These are phyloP conservation scores for Phylloscopus collybita DNA, from an alignment of 2,797 vertebrate genomes.

Conservation along the genomic window DNA sequence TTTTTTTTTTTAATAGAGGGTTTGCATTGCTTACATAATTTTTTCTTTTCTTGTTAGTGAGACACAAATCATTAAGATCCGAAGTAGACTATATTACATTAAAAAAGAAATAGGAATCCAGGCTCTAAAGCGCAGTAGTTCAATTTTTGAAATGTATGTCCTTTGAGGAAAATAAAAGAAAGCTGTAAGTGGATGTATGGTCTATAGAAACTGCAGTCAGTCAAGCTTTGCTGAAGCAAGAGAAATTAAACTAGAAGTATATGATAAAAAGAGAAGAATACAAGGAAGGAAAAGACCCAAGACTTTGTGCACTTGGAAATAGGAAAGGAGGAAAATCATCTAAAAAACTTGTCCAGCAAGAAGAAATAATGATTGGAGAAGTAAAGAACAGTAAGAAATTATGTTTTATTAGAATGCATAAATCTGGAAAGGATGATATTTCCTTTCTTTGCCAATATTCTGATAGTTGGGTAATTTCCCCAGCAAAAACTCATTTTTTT, in stretches of 20 bases:
- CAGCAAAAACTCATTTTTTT: not conserved
- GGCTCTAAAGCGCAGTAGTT: not conserved
- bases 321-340: not conserved
- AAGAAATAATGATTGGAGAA: not conserved
- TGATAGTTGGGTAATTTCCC: not conserved
- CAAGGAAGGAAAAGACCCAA: not conserved
- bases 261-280: not conserved
- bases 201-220: not conserved
- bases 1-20: not conserved
- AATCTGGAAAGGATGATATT: not conserved
- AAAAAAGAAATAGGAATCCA: not conserved
- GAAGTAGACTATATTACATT: not conserved
- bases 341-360: not conserved
- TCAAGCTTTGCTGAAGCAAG: not conserved
- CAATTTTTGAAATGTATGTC: not conserved
- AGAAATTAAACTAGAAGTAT: not conserved
- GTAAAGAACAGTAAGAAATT: not conserved
- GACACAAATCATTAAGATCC: not conserved
- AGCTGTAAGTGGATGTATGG: not conserved
- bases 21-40: not conserved
- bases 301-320: not conserved
- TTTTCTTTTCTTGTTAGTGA: conserved; percentile 4
- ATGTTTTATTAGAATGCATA: not conserved
- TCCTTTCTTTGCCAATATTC: not conserved
- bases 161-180: not conserved